Conservation (phyloP, 2,113 vertebrate species). For the Nerophis ophidion region DNA sequence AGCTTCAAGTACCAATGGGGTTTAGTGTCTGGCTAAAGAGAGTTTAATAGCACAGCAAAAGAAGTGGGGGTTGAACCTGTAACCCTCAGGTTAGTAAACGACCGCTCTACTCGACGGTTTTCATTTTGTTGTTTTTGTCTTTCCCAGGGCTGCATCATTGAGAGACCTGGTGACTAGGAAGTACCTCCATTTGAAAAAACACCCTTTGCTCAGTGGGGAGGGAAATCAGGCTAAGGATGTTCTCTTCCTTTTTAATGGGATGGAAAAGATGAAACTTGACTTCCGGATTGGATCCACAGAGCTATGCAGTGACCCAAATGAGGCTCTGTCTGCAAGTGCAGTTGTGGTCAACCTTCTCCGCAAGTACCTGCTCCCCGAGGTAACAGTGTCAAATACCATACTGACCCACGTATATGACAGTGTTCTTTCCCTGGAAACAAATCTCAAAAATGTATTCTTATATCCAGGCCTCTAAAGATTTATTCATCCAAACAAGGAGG, state of each 20-base stretch:
- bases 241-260: conserved; percentile 87
- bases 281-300: conserved; percentile 83
- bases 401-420: background rate
- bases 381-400: conserved; percentile 32
- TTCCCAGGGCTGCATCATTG: conserved; percentile 69
- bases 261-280: conserved; percentile 88
- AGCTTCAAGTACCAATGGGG: no score
- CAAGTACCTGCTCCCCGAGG: conserved; percentile 93
- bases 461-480: no score
- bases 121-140: background rate
- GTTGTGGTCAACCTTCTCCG: conserved; percentile 88
- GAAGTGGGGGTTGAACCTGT: background rate
- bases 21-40: no score
- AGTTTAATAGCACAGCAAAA: no score
- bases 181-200: conserved; percentile 80
- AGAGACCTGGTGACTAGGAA: conserved; percentile 82
- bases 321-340: conserved; percentile 68
- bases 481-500: no score
- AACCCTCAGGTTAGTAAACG: background rate
- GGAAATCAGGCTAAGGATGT: conserved; percentile 68
- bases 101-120: background rate
- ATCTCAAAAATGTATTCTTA: no score
- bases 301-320: conserved; percentile 85
- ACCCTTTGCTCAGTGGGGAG: conserved; percentile 70
- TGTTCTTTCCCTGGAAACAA: no score